Evolutionary conservation across 2,797 vertebrate species (phyloP).

Genomic region (Aulostomus chinensis): DNA sequence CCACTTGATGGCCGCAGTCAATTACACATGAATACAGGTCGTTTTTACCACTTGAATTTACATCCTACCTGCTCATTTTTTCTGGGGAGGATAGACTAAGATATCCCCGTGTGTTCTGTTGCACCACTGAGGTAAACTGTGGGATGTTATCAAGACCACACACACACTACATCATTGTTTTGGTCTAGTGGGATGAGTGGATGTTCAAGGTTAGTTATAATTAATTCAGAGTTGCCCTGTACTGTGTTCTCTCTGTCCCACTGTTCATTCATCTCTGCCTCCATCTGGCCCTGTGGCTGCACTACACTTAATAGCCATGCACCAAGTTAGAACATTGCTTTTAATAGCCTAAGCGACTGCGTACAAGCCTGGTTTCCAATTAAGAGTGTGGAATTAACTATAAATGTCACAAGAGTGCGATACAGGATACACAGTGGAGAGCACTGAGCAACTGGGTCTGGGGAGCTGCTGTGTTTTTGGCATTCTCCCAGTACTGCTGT

Average conservation of each 20-base stretch:
- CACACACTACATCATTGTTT: conserved; percentile 14
- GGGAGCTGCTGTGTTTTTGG: too few relatives aligned
- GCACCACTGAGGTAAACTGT: background rate
- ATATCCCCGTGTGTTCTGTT: too few relatives aligned
- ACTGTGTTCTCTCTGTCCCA: conserved; percentile 11
- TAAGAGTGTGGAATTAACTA: conserved; percentile 28
- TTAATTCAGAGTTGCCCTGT: conserved; percentile 41
- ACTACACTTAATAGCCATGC: conserved; percentile 40
- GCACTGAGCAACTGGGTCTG: too few relatives aligned
- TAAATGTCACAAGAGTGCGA: conserved; percentile 22
- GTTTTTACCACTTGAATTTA: too few relatives aligned
- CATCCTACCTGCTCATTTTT: too few relatives aligned
- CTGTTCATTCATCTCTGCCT: conserved; percentile 37
- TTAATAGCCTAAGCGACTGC: conserved; percentile 29
- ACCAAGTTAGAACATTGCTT: conserved; percentile 13
- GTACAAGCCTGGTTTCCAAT: conserved; percentile 25
- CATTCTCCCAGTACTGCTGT: too few relatives aligned
- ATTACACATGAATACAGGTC: too few relatives aligned
- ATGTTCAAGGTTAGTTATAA: conserved; percentile 54
- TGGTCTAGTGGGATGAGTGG: conserved; percentile 28
- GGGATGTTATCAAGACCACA: background rate
- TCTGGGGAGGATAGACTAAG: too few relatives aligned
- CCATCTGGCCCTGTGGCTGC: conserved; percentile 19
- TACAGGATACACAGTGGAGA: conserved; percentile 10
- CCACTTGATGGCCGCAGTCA: too few relatives aligned